phyloP scores from a whole-genome alignment of 2,797 vertebrate genomes.

The Epinephelus malabaricus region DNA sequence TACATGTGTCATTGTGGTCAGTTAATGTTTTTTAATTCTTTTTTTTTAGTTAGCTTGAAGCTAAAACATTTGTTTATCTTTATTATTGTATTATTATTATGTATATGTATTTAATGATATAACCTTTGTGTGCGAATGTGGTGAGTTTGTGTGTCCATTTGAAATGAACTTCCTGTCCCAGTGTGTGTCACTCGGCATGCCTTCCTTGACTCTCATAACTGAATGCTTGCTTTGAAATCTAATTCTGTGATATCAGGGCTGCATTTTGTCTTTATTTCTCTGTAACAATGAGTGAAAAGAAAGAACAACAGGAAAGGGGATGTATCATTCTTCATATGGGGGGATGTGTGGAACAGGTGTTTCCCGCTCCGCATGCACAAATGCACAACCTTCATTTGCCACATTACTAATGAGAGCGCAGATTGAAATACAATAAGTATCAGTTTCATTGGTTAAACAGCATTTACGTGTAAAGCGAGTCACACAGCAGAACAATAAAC shows the following conservation, averaged over 20 bases:
- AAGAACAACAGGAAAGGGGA: constrained; percentile 75
- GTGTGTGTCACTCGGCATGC: constrained; percentile 37
- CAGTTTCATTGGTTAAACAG: constrained; percentile 58
- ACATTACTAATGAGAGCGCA: constrained; percentile 54
- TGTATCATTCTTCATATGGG: constrained; percentile 69
- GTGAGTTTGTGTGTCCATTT: constrained; percentile 18
- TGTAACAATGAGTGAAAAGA: constrained; percentile 73
- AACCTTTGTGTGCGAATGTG: constrained; percentile 1
- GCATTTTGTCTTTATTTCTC: constrained; percentile 63
- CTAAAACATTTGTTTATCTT: background rate
- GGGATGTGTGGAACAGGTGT: constrained; percentile 75
- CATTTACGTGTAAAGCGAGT: constrained; percentile 53
- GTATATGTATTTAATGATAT: background rate
- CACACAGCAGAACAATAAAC: constrained; percentile 15
- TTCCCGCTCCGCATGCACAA: constrained; percentile 68
- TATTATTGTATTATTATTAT: background rate
- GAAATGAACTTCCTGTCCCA: constrained; percentile 50
- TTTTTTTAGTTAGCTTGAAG: background rate
- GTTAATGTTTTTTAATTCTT: too few relatives aligned
- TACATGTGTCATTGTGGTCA: too few relatives aligned
- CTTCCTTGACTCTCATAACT: constrained; percentile 62
- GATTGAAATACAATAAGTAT: constrained; percentile 62
- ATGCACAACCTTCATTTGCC: constrained; percentile 57
- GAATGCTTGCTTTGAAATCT: constrained; percentile 69
- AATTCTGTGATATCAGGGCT: constrained; percentile 66